A percentile compares a stretch with the other conserved stretches of the same genome.
These are phyloP conservation scores for Siphamia tubifer DNA, from an alignment of 2,113 vertebrate genomes.

Conservation along the genomic window DNA sequence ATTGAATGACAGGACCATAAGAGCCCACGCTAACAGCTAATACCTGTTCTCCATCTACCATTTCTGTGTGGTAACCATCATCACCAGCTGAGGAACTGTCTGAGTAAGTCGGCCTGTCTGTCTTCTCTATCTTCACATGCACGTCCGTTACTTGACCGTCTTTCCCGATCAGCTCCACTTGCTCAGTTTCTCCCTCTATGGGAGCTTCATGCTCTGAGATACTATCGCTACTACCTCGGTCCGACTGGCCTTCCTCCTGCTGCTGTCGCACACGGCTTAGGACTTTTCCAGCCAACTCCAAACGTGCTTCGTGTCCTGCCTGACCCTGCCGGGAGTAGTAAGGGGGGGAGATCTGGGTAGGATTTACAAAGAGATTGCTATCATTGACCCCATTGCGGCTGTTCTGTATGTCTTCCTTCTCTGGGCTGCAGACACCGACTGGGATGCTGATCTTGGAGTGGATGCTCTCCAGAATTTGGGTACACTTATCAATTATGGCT, in stretches of 20 bases:
- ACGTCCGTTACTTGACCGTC: constrained; percentile 93
- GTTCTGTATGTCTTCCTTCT: constrained; percentile 82
- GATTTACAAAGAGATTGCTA: constrained; percentile 90
- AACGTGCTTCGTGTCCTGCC: constrained; percentile 80
- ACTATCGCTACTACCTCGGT: constrained; percentile 92
- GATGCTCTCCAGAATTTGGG: constrained; percentile 96
- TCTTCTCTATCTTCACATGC: constrained; percentile 94
- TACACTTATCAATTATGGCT: constrained; percentile 97
- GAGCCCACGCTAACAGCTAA: constrained; percentile 93
- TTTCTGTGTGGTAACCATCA: constrained; percentile 95
- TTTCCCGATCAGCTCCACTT: constrained; percentile 87
- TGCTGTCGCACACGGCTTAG: constrained; percentile 77
- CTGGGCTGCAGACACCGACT: constrained; percentile 83
- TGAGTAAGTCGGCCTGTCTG: constrained; percentile 90
- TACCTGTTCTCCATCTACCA: constrained; percentile 97
- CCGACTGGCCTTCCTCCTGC: constrained; percentile 94
- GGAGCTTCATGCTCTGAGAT: constrained; percentile 93
- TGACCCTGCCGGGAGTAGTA: constrained; percentile 88
- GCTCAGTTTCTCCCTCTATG: constrained; percentile 91
- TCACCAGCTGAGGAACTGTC: constrained; percentile 97
- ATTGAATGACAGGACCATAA: constrained; percentile 90
- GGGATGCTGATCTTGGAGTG: constrained; percentile 95
- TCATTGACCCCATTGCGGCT: constrained; percentile 91
- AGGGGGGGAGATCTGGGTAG: constrained; percentile 94
- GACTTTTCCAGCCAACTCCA: constrained; percentile 82